Conservation (phyloP, 2,888 invertebrate species). For the Apamea monoglypha region DNA sequence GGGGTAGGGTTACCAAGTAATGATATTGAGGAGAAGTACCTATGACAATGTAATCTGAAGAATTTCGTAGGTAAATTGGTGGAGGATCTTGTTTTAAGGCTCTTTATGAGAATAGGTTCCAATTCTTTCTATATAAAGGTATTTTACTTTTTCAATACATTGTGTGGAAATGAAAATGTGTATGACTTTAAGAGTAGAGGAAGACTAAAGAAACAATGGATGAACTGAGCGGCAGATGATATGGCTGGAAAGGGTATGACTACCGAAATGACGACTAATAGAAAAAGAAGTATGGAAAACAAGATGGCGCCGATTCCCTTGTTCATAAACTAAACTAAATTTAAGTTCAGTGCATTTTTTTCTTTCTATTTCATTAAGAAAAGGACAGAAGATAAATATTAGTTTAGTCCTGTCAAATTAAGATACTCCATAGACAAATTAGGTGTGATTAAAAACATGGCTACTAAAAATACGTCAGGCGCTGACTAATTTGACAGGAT, state of each 20-base stretch:
- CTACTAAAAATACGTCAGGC: no score
- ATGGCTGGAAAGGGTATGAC: background rate
- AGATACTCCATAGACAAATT: no score
- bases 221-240: background rate
- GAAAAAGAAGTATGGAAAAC: no score
- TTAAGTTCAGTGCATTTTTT: no score
- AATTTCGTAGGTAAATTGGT: background rate
- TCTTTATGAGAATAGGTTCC: background rate
- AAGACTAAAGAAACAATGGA: background rate
- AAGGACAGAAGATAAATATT: no score
- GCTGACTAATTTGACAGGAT: no score
- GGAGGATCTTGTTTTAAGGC: background rate
- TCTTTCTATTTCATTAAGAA: no score
- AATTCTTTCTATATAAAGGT: background rate
- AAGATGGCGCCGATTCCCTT: no score
- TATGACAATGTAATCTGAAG: background rate
- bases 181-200: background rate
- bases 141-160: background rate
- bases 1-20: conserved; percentile 51
- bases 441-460: no score
- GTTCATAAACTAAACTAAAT: no score
- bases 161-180: background rate
- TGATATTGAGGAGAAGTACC: conserved; percentile 6
- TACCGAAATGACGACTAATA: background rate
- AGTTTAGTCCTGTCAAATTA: no score